phyloP scores from a whole-genome alignment of 1,140 invertebrate species.

The Drosophila kikkawai region DNA sequence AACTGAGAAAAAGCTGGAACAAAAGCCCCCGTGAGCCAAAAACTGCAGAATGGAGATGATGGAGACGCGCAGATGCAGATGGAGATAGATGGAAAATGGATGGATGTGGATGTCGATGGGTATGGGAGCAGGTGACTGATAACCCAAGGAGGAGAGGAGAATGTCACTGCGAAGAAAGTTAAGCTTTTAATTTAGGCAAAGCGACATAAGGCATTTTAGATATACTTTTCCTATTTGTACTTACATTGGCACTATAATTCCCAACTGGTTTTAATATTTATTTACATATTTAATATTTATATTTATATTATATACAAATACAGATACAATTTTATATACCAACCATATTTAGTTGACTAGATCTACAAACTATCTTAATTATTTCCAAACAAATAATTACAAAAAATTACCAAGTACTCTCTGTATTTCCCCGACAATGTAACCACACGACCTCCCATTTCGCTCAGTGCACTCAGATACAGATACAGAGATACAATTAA shows the following conservation, averaged over 20 bases:
- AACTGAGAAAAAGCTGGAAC: slow-evolving; percentile 58
- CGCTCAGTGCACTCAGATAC: slow-evolving; percentile 70
- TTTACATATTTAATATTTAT: background rate
- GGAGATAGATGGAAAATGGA: slow-evolving; percentile 19
- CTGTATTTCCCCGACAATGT: background rate
- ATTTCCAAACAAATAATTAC: background rate
- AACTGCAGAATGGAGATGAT: slow-evolving; percentile 39
- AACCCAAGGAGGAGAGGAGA: slow-evolving; percentile 5
- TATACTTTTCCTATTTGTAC: background rate
- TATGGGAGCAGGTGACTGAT: slow-evolving; percentile 48
- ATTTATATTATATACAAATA: background rate
- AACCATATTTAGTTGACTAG: background rate
- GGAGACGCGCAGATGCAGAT: slow-evolving; percentile 30
- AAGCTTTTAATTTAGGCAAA: background rate
- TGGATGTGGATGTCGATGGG: slow-evolving; percentile 22
- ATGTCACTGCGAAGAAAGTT: slow-evolving; percentile 19
- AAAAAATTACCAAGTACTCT: background rate
- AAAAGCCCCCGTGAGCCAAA: slow-evolving; percentile 57
- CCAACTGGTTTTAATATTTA: background rate
- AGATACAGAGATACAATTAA: slow-evolving; percentile 84
- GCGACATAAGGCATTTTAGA: background rate
- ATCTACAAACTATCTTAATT: no score
- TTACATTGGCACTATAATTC: background rate
- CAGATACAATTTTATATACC: background rate
- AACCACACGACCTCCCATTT: slow-evolving; percentile 4